Base-by-base conservation (phyloP, 2,797 vertebrate genomes). In the Gallinago stenura region DNA sequence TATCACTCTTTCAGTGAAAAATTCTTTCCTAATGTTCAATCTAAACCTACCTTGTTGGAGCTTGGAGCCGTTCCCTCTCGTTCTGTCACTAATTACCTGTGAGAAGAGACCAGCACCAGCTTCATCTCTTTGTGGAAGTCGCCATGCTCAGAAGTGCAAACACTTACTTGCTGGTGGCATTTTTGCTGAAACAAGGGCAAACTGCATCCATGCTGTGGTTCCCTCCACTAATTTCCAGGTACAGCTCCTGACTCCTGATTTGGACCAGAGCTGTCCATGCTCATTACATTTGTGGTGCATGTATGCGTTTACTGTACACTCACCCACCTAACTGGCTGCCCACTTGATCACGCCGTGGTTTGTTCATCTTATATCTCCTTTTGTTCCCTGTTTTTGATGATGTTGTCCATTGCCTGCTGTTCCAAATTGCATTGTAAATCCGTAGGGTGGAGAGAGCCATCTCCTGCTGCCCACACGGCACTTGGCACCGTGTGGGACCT, bases 401-500 rank as follows among this genome's bases (percentile, higher is more conserved):
- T 48, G 10, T 86, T 33, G 28, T 48, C 39, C 14, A 4, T 45
- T 83, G 35, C 1, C 3, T 60, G 6, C 15, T 50, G 8, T 70
- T 83, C 10, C 35, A 91, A 93, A 75, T n/a, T 5, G 22, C 15
- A 39, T 1, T 54, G 10, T 37, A 62, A 95, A 80, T 33, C 43
- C 35, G 15, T 2, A 35, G 3, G 15, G 9, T 46, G 26, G 26
- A n/a, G 26, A 46, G 8, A 61, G 9, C 22, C 25, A 66, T 21
- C 35, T 73, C 10, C 69, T 85, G 30, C 35, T 82, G 60, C 33
- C 24, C 22, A 53, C 13, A 22, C 6, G n/a, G 21, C 5, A 15
- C 16, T 46, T n/a, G 30, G 26, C 1, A 2, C 33, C 56, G 21
- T 0, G 0, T 46, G 33, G 37, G 20, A 61, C 26, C 1, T 12